Percentiles rank a stretch among this genome's conserved stretches.
phyloP scores from a whole-genome alignment of 1,140 invertebrate genomes.

The Hylaeus anthracinus region DNA sequence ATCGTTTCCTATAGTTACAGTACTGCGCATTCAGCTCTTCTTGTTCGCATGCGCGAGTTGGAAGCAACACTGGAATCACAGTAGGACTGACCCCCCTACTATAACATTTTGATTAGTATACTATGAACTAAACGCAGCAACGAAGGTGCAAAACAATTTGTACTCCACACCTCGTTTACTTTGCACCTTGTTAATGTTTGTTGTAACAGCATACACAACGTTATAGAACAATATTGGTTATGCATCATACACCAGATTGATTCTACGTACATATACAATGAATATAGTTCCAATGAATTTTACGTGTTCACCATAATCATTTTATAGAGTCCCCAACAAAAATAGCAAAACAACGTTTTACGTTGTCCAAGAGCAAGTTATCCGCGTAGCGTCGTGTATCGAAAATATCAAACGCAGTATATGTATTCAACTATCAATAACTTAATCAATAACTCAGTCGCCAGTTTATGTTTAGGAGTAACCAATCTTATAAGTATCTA shows the following conservation, averaged over 20 bases:
- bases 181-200: neutral
- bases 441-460: constrained; percentile 37
- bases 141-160: neutral
- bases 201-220: neutral
- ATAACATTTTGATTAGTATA: too few relatives aligned
- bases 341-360: neutral
- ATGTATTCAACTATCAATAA: constrained; percentile 35
- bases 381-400: neutral
- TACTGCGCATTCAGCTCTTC: too few relatives aligned
- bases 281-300: neutral
- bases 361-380: constrained; percentile 11
- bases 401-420: constrained; percentile 23
- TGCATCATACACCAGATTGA: too few relatives aligned
- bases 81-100: too few relatives aligned
- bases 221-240: neutral
- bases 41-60: too few relatives aligned
- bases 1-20: too few relatives aligned
- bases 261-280: neutral
- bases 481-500: constrained; percentile 36
- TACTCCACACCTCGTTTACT: neutral
- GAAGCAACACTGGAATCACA: too few relatives aligned
- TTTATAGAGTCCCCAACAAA: neutral
- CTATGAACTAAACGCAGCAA: too few relatives aligned
- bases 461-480: constrained; percentile 25
- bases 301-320: neutral